These are phyloP conservation scores for Chitala chitala DNA, from an alignment of 2,113 vertebrate species.

Conservation along the genomic window DNA sequence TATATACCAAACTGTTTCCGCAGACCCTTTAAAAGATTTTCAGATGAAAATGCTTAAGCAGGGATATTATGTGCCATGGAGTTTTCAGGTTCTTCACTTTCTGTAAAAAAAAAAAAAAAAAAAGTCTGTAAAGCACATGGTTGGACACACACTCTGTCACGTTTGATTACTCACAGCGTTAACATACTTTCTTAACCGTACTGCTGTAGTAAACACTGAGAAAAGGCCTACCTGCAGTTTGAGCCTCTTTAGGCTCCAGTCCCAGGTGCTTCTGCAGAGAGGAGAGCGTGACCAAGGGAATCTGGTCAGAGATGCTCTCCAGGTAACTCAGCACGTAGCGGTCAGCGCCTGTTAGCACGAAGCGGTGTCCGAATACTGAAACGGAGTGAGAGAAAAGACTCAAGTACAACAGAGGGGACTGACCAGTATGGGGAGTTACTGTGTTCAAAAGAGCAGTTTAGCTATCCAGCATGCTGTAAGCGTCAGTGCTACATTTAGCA, in stretches of 20 bases:
- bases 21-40: neutral
- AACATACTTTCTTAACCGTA: too few species aligned
- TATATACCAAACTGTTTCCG: too few species aligned
- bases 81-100: neutral
- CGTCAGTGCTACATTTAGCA: neutral
- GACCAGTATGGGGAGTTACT: neutral
- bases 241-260: neutral
- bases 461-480: neutral
- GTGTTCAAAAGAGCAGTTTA: neutral
- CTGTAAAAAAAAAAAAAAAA: constrained; percentile 5
- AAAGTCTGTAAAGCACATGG: neutral
- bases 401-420: too few species aligned
- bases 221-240: neutral
- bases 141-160: too few species aligned
- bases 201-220: neutral
- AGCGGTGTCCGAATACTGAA: constrained; percentile 80
- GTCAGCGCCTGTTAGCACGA: constrained; percentile 75
- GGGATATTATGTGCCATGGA: neutral
- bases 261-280: constrained; percentile 59
- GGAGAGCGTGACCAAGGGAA: constrained; percentile 63
- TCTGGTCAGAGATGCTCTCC: constrained; percentile 64
- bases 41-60: neutral
- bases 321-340: constrained; percentile 75
- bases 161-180: too few species aligned
- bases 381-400: neutral